A percentile compares a stretch with the other conserved stretches of the same genome.
These are phyloP conservation scores for Epicampocera succincta DNA, from an alignment of 2,888 invertebrate species.

Conservation along the genomic window DNA sequence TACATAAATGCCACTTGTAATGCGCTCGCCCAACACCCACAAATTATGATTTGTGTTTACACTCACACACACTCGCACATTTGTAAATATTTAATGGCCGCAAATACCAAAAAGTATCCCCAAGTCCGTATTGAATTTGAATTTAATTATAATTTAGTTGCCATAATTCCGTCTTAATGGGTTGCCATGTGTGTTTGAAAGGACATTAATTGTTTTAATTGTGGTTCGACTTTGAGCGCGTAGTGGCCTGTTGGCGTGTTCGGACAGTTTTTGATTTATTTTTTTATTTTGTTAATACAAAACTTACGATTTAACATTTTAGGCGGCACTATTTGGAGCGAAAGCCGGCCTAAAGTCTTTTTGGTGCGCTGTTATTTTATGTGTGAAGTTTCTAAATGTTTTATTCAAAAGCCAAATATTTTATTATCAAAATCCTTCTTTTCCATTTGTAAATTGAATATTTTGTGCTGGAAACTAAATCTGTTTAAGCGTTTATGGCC, in stretches of 20 bases:
- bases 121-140: constrained; percentile 60
- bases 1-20: constrained; percentile 31
- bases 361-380: constrained; percentile 61
- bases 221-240: constrained; percentile 27
- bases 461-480: constrained; percentile 6
- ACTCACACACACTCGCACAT: not conserved
- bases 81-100: constrained; percentile 4
- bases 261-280: constrained; percentile 59
- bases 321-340: not conserved
- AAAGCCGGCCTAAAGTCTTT: constrained; percentile 2
- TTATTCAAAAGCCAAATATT: constrained; percentile 26
- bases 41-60: constrained; percentile 38
- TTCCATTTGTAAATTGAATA: constrained; percentile 33
- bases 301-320: constrained; percentile 4
- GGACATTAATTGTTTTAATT: constrained; percentile 65
- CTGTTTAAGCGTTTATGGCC: constrained; percentile 47
- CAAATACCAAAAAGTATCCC: constrained; percentile 6
- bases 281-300: not conserved
- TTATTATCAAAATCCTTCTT: constrained; percentile 11
- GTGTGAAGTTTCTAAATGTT: constrained; percentile 37
- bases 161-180: not conserved
- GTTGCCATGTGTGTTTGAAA: constrained; percentile 20
- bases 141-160: constrained; percentile 64
- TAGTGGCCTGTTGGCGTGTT: not conserved
- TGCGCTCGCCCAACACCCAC: constrained; percentile 15